Evolutionary conservation across 2,113 vertebrate genomes (phyloP).

Genomic region (Himantopus leucocephalus): DNA sequence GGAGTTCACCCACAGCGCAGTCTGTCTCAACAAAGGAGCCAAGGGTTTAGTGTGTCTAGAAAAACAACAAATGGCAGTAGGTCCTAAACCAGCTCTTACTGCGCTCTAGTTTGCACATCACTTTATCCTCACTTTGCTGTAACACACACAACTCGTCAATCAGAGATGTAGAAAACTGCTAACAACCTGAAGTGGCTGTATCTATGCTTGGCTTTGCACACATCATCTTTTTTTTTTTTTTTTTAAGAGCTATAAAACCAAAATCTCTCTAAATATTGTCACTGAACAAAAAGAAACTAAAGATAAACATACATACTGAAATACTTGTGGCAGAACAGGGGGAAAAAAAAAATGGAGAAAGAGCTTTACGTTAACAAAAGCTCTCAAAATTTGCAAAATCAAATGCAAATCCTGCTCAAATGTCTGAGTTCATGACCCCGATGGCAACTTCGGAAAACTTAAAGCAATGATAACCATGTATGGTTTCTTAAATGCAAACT

Average conservation of each 20-base stretch:
- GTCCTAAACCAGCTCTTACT: not conserved
- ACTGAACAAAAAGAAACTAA: not conserved
- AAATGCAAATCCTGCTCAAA: not conserved
- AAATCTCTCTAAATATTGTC: not conserved
- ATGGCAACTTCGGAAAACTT: not conserved
- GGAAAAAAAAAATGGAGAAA: not conserved
- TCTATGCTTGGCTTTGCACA: not conserved
- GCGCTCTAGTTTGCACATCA: not conserved
- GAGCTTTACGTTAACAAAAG: not conserved
- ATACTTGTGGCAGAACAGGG: not conserved
- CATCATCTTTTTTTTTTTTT: not conserved
- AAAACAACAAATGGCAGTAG: conserved; percentile 9
- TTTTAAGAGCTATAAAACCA: not conserved
- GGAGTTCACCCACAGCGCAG: conserved; percentile 1
- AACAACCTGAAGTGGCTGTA: not conserved
- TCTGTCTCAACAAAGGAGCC: not conserved
- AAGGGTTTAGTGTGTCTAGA: not conserved
- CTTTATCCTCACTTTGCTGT: not conserved
- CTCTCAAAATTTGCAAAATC: not conserved
- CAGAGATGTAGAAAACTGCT: not conserved
- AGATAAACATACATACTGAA: not conserved
- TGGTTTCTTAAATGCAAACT: conserved; percentile 17
- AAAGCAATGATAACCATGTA: conserved; percentile 29
- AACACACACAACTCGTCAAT: not conserved
- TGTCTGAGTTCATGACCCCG: not conserved